A percentile compares a stretch with the other conserved stretches of the same genome.
Evolutionary conservation across 2,888 invertebrate species (phyloP).

Genomic region (Luperina testacea): DNA sequence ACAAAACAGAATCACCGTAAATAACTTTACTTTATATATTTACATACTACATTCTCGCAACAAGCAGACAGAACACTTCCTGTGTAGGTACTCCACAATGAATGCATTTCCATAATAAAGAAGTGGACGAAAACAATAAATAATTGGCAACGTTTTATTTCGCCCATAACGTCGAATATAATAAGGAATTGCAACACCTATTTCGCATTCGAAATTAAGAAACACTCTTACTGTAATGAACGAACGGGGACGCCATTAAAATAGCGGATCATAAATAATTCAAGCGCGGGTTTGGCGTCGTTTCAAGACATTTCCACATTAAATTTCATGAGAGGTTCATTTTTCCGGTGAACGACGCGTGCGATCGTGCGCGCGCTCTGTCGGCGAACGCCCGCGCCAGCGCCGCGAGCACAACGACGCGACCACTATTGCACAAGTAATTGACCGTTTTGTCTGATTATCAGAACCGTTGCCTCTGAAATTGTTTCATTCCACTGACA

Average conservation of each 20-base stretch:
- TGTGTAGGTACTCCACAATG: constrained; percentile 49
- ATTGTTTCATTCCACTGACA: constrained; percentile 32
- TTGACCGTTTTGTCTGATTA: constrained; percentile 73
- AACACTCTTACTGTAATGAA: constrained; percentile 87
- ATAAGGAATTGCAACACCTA: constrained; percentile 76
- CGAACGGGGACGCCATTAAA: constrained; percentile 87
- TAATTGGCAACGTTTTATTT: constrained; percentile 65
- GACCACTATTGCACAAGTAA: constrained; percentile 71
- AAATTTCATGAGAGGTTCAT: constrained; percentile 90
- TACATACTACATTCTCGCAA: constrained; percentile 58
- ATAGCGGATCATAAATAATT: constrained; percentile 89
- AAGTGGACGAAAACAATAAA: constrained; percentile 58
- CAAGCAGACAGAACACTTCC: constrained; percentile 55
- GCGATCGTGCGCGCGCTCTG: constrained; percentile 72
- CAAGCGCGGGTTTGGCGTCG: constrained; percentile 88
- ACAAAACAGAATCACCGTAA: constrained; percentile 65
- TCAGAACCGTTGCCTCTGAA: constrained; percentile 35
- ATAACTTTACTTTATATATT: constrained; percentile 59
- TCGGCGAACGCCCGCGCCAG: constrained; percentile 30
- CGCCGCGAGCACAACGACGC: constrained; percentile 35
- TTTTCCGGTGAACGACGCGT: constrained; percentile 82
- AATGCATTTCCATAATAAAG: constrained; percentile 63
- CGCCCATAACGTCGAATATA: constrained; percentile 69
- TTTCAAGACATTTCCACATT: constrained; percentile 90
- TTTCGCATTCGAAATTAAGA: constrained; percentile 85